phyloP scores from a whole-genome alignment of 2,113 vertebrate species.

The Colaptes auratus region DNA sequence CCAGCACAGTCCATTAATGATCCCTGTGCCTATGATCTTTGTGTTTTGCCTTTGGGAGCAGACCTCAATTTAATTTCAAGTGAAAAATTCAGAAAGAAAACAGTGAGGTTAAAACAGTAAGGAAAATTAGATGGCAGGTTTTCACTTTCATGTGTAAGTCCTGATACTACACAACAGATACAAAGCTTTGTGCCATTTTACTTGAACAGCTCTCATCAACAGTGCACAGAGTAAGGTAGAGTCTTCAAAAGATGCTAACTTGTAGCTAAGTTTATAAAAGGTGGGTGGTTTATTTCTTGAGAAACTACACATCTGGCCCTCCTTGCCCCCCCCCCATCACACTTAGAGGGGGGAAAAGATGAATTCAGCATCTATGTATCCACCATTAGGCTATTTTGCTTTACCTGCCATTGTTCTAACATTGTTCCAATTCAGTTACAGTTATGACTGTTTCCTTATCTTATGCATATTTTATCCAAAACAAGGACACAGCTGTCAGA shows the following conservation, averaged over 20 bases:
- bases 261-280: neutral
- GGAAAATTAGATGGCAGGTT: neutral
- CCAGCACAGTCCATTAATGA: neutral
- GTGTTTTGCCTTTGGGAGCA: neutral
- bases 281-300: neutral
- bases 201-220: neutral
- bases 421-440: neutral
- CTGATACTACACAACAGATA: neutral
- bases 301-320: neutral
- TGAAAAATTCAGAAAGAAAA: neutral
- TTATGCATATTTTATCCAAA: too few species aligned
- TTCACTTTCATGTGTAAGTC: neutral
- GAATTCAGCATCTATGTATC: neutral
- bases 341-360: accelerated
- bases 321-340: neutral
- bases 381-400: neutral
- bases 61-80: neutral
- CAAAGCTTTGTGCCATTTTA: neutral
- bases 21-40: neutral
- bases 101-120: neutral
- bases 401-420: neutral
- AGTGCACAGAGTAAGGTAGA: neutral
- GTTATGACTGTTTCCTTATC: neutral
- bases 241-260: neutral
- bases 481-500: too few species aligned